These are phyloP conservation scores for Perizoma affinitatum DNA, from an alignment of 2,888 invertebrate genomes.

Conservation along the genomic window DNA sequence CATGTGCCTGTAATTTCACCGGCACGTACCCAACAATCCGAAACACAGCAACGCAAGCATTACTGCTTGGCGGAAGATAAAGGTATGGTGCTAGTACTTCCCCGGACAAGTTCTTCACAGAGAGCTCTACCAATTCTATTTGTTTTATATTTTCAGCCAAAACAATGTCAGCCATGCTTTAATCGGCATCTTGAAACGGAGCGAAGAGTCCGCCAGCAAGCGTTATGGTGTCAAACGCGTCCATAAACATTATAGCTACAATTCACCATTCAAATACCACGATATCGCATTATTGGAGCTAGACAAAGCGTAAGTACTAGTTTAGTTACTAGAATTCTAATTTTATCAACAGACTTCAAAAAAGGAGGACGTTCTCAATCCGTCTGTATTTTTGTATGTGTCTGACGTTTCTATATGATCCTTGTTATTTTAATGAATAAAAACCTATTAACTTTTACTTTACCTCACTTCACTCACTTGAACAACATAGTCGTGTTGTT, in stretches of 20 bases:
- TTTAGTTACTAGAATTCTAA: neutral
- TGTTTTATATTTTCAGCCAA: neutral
- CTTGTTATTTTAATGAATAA: neutral
- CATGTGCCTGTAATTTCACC: too few species aligned
- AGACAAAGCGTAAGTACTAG: neutral
- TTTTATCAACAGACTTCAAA: too few species aligned
- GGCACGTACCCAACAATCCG: too few species aligned
- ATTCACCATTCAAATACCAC: neutral
- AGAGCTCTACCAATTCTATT: too few species aligned
- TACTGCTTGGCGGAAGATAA: too few species aligned
- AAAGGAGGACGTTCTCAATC: too few species aligned
- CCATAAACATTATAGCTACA: neutral
- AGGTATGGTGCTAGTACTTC: too few species aligned
- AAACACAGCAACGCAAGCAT: neutral
- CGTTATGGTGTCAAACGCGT: neutral
- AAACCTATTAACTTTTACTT: neutral
- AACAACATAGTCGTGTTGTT: too few species aligned
- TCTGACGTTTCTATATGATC: too few species aligned
- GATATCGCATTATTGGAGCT: constrained; percentile 1
- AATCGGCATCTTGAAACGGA: neutral
- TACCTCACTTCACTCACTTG: too few species aligned
- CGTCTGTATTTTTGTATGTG: too few species aligned
- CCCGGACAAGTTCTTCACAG: too few species aligned
- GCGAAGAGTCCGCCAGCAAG: neutral
- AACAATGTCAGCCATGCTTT: neutral